Evolutionary conservation across 2,888 invertebrate genomes (phyloP), one percentile per base, ranked within the genome.

Genomic region (Epistrophe eligans): DNA sequence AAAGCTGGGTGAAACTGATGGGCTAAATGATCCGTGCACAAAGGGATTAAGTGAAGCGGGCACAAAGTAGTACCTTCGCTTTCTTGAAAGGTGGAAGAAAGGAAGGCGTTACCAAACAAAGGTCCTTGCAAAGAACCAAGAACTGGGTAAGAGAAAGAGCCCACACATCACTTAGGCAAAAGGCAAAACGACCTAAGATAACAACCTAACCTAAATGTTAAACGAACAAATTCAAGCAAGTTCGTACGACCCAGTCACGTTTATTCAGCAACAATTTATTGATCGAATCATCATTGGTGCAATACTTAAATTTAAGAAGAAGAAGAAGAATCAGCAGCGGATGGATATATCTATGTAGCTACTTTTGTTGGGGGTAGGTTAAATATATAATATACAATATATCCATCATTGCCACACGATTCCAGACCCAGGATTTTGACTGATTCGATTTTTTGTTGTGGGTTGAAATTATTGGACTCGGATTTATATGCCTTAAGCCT

Each of bases 381-480:
- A 64, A 24, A 3, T 2, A n/a, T 28, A 1, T 24, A 13, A 4
- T 11, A 15, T 24, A 4, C 13, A 24, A 24, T 24, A 19, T 24
- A 64, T 28, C 62, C 43, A 15, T 64, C 62, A 64, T 45, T 9
- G 15, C 43, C 67, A 64, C 62, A 67, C 35, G 70, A 32, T 66
- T 32, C 8, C 19, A 64, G 40, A 15, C n/a, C 10, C 28, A 64
- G 40, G 17, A 13, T 72, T 66, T 62, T 67, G 60, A 73, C 45
- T 73, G 73, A 79, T 70, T 73, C 62, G 67, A 48, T 48, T 66
- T 66, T 48, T 17, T 48, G 10, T 55, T 24, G 11, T 58, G 17
- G 58, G 5, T 72, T 58, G 35, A 58, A 72, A 66, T 43, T 35
- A 72, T 66, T 72, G 71, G 43, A 73, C 62, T 62, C 62, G 32